Conservation (phyloP, 1,140 invertebrate species). For the Acyrthosiphon pisum region DNA sequence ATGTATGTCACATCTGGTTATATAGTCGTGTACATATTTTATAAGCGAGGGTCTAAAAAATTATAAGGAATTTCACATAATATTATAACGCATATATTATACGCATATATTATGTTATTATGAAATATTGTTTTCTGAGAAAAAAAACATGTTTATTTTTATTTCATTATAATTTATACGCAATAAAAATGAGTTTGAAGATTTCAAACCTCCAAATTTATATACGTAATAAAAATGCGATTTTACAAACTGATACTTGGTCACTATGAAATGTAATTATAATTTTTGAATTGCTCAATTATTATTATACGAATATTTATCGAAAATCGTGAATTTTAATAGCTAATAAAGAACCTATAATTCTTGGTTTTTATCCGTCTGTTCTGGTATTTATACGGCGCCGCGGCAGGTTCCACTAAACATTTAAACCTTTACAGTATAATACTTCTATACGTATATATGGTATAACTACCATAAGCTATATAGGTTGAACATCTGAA, state of each 20-base stretch:
- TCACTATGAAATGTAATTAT: not conserved
- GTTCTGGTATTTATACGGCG: not conserved
- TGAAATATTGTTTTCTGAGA: not conserved
- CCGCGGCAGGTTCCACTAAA: not conserved
- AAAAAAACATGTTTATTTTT: not conserved
- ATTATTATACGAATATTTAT: not conserved
- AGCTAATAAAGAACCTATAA: not conserved
- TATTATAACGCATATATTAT: not conserved
- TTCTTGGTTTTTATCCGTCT: not conserved
- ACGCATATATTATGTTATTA: not conserved
- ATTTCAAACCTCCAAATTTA: not conserved
- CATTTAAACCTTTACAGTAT: not conserved
- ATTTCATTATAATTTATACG: constrained; percentile 21
- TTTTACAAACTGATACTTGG: not conserved
- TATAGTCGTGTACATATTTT: not conserved
- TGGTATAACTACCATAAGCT: not conserved
- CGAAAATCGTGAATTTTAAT: not conserved
- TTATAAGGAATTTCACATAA: not conserved
- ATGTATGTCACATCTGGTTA: not conserved
- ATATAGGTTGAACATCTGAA: not conserved
- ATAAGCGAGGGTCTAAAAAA: not conserved
- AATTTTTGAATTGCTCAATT: not conserved
- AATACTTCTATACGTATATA: not conserved
- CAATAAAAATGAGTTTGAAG: not conserved
- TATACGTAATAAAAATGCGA: not conserved